Conservation (phyloP, 1,140 invertebrate genomes). For the Drosophila paulistorum region DNA sequence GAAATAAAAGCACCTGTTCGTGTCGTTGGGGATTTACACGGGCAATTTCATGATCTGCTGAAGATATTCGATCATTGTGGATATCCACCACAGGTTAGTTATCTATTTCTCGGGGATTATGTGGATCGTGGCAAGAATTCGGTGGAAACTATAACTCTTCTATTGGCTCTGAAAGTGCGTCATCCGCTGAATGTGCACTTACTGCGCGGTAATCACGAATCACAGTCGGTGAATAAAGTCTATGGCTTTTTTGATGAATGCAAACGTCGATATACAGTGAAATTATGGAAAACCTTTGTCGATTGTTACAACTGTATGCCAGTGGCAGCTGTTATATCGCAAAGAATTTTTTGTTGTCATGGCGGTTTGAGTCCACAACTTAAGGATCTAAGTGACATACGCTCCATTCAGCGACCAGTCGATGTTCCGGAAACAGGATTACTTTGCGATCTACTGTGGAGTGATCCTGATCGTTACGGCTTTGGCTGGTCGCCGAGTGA, state of each 20-base stretch:
- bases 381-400: slow-evolving; percentile 93
- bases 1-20: slow-evolving; percentile 98
- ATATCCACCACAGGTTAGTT: slow-evolving; percentile 99
- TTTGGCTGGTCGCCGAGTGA: slow-evolving; percentile 97
- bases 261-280: slow-evolving; percentile 97
- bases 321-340: slow-evolving; percentile 96
- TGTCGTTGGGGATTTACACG: slow-evolving; percentile 99
- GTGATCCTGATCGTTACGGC: slow-evolving; percentile 96
- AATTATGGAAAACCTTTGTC: slow-evolving; percentile 98
- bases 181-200: slow-evolving; percentile 93
- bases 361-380: slow-evolving; percentile 94
- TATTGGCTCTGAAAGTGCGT: slow-evolving; percentile 97
- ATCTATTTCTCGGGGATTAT: slow-evolving; percentile 97
- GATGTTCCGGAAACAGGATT: slow-evolving; percentile 95
- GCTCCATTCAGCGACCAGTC: slow-evolving; percentile 93
- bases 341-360: slow-evolving; percentile 98
- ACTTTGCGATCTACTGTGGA: slow-evolving; percentile 97
- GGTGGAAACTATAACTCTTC: slow-evolving; percentile 93
- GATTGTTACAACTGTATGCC: slow-evolving; percentile 85
- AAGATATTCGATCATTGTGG: slow-evolving; percentile 99
- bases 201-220: slow-evolving; percentile 86
- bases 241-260: slow-evolving; percentile 98
- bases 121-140: slow-evolving; percentile 93
- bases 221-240: slow-evolving; percentile 91
- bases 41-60: slow-evolving; percentile 98